Percentiles rank a stretch among this genome's conserved stretches.
Evolutionary conservation across 2,797 vertebrate genomes (phyloP).

Genomic region (Pseudopleuronectes americanus): DNA sequence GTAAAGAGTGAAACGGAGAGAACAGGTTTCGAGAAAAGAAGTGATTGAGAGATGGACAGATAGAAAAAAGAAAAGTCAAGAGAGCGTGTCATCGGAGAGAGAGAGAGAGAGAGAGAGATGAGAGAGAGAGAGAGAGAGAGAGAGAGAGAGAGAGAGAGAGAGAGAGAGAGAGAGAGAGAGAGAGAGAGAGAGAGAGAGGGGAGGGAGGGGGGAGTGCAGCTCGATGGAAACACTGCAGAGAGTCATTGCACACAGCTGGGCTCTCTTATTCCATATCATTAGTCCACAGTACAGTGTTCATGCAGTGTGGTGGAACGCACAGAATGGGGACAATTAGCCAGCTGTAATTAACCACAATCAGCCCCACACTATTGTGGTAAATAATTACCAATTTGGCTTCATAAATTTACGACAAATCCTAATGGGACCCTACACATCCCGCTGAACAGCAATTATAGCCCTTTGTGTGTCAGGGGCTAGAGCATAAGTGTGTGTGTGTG

Average conservation of each 20-base stretch:
- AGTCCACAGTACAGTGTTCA: constrained; percentile 68
- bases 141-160: too few species aligned
- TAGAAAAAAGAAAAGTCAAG: background rate
- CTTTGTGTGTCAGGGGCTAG: constrained; percentile 48
- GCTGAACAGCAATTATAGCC: constrained; percentile 72
- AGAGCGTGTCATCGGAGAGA: too few species aligned
- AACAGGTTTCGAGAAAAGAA: background rate
- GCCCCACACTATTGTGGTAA: constrained; percentile 71
- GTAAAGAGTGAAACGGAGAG: background rate
- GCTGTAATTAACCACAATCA: constrained; percentile 77
- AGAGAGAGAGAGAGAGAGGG: background rate
- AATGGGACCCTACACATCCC: constrained; percentile 67
- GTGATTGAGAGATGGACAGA: background rate
- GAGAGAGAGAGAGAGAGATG: background rate
- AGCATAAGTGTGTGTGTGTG: constrained; percentile 8
- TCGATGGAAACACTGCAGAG: constrained; percentile 19
- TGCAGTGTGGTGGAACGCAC: constrained; percentile 65
- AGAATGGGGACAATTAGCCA: constrained; percentile 73
- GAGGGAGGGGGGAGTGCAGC: background rate
- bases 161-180: too few species aligned
- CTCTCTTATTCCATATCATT: constrained; percentile 75
- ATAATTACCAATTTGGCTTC: constrained; percentile 78
- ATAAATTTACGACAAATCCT: constrained; percentile 73
- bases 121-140: too few species aligned
- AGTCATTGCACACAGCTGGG: constrained; percentile 63